Percentiles rank a stretch among this genome's conserved stretches.
phyloP scores from a whole-genome alignment of 2,113 vertebrate genomes.

The Corydoras maculifer region DNA sequence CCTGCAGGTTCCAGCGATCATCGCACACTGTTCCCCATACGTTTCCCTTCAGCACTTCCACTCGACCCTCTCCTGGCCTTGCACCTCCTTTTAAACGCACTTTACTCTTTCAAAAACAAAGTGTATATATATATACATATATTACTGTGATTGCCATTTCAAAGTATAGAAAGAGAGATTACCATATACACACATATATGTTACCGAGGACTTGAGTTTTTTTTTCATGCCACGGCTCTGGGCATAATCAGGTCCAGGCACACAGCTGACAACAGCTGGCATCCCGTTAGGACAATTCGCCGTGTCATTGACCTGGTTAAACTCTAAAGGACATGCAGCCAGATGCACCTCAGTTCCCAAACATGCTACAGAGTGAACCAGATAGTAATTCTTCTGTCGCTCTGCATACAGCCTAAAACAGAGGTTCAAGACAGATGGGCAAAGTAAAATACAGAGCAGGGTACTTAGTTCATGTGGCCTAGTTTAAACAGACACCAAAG shows the following conservation, averaged over 20 bases:
- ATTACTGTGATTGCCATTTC: too few species aligned
- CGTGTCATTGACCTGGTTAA: conserved; percentile 71
- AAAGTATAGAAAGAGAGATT: too few species aligned
- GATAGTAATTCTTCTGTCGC: conserved; percentile 75
- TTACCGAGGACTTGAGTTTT: conserved; percentile 65
- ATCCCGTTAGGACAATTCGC: conserved; percentile 65
- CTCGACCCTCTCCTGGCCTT: conserved; percentile 77
- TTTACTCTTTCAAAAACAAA: conserved; percentile 42
- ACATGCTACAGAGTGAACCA: conserved; percentile 81
- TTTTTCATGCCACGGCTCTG: conserved; percentile 65
- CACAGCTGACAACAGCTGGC: conserved; percentile 82
- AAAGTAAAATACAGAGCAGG: not conserved
- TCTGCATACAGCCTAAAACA: conserved; percentile 73
- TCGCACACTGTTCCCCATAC: conserved; percentile 93
- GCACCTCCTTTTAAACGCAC: conserved; percentile 85
- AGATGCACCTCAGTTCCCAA: conserved; percentile 82
- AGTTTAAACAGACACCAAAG: not conserved
- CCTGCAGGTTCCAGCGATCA: conserved; percentile 84
- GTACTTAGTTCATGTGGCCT: not conserved
- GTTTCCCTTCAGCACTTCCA: conserved; percentile 81
- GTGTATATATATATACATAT: too few species aligned
- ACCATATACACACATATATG: not conserved
- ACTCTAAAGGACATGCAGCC: conserved; percentile 82
- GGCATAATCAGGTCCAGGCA: conserved; percentile 72
- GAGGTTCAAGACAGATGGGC: not conserved